A percentile compares a stretch with the other conserved stretches of the same genome.
Conservation (phyloP, 2,113 vertebrate species). For the Corythornis madagascariensis region DNA sequence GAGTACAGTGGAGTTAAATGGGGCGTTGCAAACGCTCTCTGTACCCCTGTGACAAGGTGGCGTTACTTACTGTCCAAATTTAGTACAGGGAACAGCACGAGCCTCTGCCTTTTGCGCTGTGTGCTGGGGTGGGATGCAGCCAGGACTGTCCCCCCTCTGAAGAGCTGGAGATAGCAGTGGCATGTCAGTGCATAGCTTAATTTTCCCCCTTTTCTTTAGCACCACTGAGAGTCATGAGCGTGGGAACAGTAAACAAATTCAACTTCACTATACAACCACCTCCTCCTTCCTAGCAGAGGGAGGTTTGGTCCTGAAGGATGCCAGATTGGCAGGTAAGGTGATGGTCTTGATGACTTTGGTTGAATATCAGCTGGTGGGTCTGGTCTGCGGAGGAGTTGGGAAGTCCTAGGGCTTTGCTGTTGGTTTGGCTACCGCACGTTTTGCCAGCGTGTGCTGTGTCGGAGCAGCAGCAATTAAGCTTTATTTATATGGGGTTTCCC, state of each 20-base stretch:
- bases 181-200: background rate
- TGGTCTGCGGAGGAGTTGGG: background rate
- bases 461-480: constrained; percentile 37
- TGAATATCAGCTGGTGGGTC: background rate
- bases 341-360: background rate
- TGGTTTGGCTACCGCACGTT: background rate
- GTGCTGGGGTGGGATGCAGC: background rate
- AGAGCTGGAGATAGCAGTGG: background rate
- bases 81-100: background rate
- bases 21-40: constrained; percentile 84
- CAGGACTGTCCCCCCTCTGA: background rate
- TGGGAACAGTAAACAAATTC: background rate
- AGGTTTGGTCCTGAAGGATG: background rate
- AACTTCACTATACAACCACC: background rate
- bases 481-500: constrained; percentile 59
- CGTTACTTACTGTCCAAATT: constrained; percentile 75
- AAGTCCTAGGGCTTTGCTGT: constrained; percentile 32
- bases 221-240: rapidly evolving
- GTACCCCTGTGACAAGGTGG: constrained; percentile 78
- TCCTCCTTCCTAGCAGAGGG: background rate
- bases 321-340: background rate
- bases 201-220: background rate
- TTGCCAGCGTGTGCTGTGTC: background rate
- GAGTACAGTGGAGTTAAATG: constrained; percentile 87
- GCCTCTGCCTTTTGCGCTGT: background rate